Percentiles rank a stretch among this genome's conserved stretches.
phyloP scores from a whole-genome alignment of 1,140 invertebrate species.

The Meloidogyne floridensis region DNA sequence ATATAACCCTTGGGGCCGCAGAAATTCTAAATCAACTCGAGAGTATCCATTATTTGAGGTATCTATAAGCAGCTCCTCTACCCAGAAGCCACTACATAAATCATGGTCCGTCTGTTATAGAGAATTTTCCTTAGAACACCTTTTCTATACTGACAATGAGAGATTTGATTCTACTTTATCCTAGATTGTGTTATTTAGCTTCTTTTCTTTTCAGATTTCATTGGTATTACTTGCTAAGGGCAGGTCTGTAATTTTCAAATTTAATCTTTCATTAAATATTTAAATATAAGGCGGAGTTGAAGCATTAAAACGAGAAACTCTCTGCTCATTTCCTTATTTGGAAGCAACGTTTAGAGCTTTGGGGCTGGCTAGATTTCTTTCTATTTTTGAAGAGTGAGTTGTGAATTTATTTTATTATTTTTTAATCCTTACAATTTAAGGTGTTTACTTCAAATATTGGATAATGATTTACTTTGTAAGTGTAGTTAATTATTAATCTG shows the following conservation, averaged over 20 bases:
- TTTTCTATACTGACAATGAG: background rate
- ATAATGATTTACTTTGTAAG: conserved; percentile 57
- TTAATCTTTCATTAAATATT: background rate
- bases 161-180: too few relatives aligned
- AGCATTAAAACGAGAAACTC: conserved; percentile 52
- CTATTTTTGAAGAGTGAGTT: conserved; percentile 62
- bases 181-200: conserved; percentile 28
- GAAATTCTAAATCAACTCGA: too few relatives aligned
- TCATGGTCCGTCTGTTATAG: conserved; percentile 5
- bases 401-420: background rate
- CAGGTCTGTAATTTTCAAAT: conserved; percentile 44
- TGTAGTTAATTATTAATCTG: background rate
- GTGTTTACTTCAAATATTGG: conserved; percentile 57
- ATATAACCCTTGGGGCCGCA: too few relatives aligned
- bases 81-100: too few relatives aligned
- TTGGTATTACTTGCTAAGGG: conserved; percentile 63
- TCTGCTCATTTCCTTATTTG: conserved; percentile 64
- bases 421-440: background rate
- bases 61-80: too few relatives aligned
- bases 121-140: background rate
- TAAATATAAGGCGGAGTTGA: conserved; percentile 57
- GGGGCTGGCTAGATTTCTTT: conserved; percentile 56
- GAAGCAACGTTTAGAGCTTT: conserved; percentile 55
- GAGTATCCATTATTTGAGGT: too few relatives aligned
- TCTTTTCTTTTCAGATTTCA: conserved; percentile 48